phyloP scores from a whole-genome alignment of 2,888 invertebrate species.

The Lasioglossum zephyrum region DNA sequence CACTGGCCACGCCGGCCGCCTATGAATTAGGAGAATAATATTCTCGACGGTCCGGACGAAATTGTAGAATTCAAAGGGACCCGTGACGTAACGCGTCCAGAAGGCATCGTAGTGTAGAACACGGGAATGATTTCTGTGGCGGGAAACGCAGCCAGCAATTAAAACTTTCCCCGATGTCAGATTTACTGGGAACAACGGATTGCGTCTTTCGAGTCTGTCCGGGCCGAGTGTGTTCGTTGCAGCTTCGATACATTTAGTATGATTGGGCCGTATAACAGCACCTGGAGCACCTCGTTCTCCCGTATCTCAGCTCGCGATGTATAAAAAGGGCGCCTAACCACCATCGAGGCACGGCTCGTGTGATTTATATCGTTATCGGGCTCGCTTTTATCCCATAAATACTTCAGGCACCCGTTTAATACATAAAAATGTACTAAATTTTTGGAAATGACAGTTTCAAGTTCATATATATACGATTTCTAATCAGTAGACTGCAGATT shows the following conservation, averaged over 20 bases:
- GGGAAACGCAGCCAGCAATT: slow-evolving; percentile 58
- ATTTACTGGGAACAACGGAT: slow-evolving; percentile 37
- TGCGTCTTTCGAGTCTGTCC: slow-evolving; percentile 28
- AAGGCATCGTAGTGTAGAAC: slow-evolving; percentile 11
- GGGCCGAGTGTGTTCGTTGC: not conserved
- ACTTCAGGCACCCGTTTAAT: not conserved
- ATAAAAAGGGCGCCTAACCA: not conserved
- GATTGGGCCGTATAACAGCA: slow-evolving; percentile 1
- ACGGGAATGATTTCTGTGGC: slow-evolving; percentile 52
- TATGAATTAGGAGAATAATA: slow-evolving; percentile 23
- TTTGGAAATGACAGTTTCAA: not conserved
- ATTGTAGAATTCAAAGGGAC: slow-evolving; percentile 13
- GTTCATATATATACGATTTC: not conserved
- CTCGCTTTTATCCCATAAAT: not conserved
- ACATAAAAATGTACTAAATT: not conserved
- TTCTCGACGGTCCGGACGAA: not conserved
- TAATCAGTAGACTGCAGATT: too few relatives aligned
- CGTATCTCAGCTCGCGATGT: not conserved
- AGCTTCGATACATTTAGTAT: slow-evolving; percentile 17
- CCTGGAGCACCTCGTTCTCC: not conserved
- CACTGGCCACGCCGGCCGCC: slow-evolving; percentile 9
- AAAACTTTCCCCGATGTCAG: slow-evolving; percentile 61
- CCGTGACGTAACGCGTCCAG: not conserved
- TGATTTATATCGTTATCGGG: not conserved
- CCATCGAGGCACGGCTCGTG: not conserved